These are phyloP conservation scores for Branchinecta lynchi DNA, from an alignment of 1,140 invertebrate species.

Conservation along the genomic window DNA sequence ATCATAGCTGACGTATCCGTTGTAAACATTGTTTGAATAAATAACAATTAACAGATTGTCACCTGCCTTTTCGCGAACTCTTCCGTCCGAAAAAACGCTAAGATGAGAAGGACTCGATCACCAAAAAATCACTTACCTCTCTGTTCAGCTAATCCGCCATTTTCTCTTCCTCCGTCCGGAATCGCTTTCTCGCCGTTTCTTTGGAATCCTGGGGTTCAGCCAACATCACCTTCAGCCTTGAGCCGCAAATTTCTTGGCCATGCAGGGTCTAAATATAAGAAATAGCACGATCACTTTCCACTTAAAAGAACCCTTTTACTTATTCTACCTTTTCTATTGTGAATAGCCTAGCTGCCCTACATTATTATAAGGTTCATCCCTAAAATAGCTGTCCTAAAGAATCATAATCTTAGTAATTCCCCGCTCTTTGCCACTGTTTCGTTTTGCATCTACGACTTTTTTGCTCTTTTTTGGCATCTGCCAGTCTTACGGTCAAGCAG, in stretches of 20 bases:
- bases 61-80: background rate
- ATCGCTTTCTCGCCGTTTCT: constrained; percentile 19
- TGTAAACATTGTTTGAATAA: too few relatives aligned
- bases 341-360: background rate
- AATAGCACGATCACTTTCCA: background rate
- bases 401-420: too few relatives aligned
- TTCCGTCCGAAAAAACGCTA: background rate
- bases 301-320: background rate
- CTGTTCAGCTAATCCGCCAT: background rate
- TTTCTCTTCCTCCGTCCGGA: constrained; percentile 20
- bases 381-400: too few relatives aligned
- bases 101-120: background rate
- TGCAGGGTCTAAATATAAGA: constrained; percentile 43
- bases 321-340: background rate
- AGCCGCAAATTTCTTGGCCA: constrained; percentile 63
- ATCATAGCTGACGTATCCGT: too few relatives aligned
- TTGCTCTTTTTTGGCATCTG: too few relatives aligned
- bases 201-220: constrained; percentile 48
- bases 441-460: too few relatives aligned
- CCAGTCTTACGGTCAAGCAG: too few relatives aligned
- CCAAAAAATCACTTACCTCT: background rate
- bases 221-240: constrained; percentile 67
- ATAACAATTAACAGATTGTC: background rate
- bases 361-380: too few relatives aligned
- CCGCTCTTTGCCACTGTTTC: too few relatives aligned